These are phyloP conservation scores for Dione juno DNA, from an alignment of 2,888 invertebrate species.

Conservation along the genomic window DNA sequence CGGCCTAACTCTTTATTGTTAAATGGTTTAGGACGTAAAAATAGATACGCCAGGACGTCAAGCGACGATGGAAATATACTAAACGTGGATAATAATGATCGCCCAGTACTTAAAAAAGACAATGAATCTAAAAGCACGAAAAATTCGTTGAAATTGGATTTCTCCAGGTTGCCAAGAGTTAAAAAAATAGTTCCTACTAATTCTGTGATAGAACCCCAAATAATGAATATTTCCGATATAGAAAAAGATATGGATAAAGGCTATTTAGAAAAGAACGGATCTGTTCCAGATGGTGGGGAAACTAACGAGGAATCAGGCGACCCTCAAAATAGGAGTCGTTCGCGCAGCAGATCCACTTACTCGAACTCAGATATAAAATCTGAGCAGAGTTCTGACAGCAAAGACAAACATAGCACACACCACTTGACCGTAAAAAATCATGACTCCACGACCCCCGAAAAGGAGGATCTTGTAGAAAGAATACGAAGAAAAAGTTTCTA, in stretches of 20 bases:
- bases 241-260: slow-evolving; percentile 69
- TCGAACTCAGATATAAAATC: slow-evolving; percentile 81
- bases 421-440: slow-evolving; percentile 70
- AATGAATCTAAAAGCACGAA: slow-evolving; percentile 65
- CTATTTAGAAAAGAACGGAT: slow-evolving; percentile 61
- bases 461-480: slow-evolving; percentile 92
- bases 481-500: slow-evolving; percentile 95
- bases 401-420: slow-evolving; percentile 62
- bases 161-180: slow-evolving; percentile 84
- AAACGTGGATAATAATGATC: slow-evolving; percentile 59
- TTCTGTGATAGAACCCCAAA: slow-evolving; percentile 81
- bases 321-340: slow-evolving; percentile 64
- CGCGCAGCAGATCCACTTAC: slow-evolving; percentile 72
- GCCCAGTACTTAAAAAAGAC: slow-evolving; percentile 61
- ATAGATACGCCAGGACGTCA: slow-evolving; percentile 74
- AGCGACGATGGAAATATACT: slow-evolving; percentile 68
- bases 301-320: slow-evolving; percentile 55
- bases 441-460: slow-evolving; percentile 77
- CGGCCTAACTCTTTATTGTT: slow-evolving; percentile 81
- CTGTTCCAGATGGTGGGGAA: slow-evolving; percentile 56
- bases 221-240: slow-evolving; percentile 65
- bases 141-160: slow-evolving; percentile 85
- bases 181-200: slow-evolving; percentile 84
- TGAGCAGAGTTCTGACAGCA: slow-evolving; percentile 64
- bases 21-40: slow-evolving; percentile 81